Base-by-base conservation (phyloP, 1,140 invertebrate species). In the Zaprionus africanus region DNA sequence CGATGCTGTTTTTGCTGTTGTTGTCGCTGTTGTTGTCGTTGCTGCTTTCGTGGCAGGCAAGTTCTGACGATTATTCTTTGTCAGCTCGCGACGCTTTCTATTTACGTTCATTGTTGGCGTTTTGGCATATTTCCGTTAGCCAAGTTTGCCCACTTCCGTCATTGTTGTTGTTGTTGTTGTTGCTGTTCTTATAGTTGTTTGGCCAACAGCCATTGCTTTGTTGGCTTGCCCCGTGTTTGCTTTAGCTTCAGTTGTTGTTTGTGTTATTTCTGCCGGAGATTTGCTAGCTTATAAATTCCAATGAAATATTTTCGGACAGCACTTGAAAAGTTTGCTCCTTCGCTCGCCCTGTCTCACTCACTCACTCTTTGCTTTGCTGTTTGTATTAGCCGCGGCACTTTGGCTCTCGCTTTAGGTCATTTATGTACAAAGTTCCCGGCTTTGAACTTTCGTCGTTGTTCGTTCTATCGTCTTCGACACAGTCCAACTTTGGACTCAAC, bases 251-350 rank as follows among this genome's bases (percentile, higher is more conserved):
- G 68, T 81, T 88, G 66, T 76, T 81, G 79, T 82, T 77, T 79
- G 73, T 58, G 31, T 68, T 72, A 59, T 17, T 60, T 49, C 28
- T 49, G 24, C 53, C 59, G 26, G 68, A 69, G 85, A 88, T 88
- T 88, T 88, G 81, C 65, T 81, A 74, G 84, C 84, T 88, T 90
- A 85, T 90, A 88, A 88, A 90, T 88, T 88, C 84, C 81, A 81
- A 63, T 76, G 78, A 90, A 88, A 90, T 88, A 88, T 85, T 79
- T 81, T 90, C 61, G 75, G 71, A 84, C 84, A 81, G 84, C 78
- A 85, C 85, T 88, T 90, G 85, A 90, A 84, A 88, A 88, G 78
- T 90, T 88, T 79, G 38, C n/a, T 24, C 17, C 46, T 61, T 61
- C 41, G 38, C 43, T 63, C 57, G 64, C 53, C 60, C 56, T 54